A percentile compares a stretch with the other conserved stretches of the same genome.
These are phyloP conservation scores for Trichoplax adhaerens DNA, from an alignment of 37 sponge, comb jelly and placozoan genomes.

Conservation along the genomic window DNA sequence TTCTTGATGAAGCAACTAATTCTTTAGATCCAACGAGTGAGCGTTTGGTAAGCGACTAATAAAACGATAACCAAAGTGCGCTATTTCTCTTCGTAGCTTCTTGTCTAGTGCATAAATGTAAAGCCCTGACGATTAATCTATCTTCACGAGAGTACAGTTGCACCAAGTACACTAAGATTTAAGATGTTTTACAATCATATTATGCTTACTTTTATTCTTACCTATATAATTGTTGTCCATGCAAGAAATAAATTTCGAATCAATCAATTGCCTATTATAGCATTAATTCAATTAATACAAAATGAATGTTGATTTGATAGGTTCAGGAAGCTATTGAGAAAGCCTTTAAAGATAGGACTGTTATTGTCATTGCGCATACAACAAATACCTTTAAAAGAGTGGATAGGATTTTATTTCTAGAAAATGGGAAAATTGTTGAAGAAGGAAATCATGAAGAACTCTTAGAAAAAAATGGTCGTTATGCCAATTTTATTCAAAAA, in stretches of 20 bases:
- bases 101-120: too few relatives aligned
- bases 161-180: not conserved
- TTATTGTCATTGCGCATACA: conserved; percentile 21
- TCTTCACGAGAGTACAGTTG: too few relatives aligned
- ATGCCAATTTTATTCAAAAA: conserved; percentile 19
- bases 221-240: too few relatives aligned
- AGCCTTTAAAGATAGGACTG: conserved; percentile 11
- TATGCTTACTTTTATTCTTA: not conserved
- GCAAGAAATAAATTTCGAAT: too few relatives aligned
- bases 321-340: conserved; percentile 14
- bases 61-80: too few relatives aligned
- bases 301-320: not conserved
- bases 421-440: conserved; percentile 15
- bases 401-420: conserved; percentile 15
- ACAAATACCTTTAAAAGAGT: conserved; percentile 27
- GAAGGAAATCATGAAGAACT: conserved; percentile 18
- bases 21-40: conserved; percentile 30
- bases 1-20: conserved; percentile 34
- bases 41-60: conserved; percentile 10
- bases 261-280: too few relatives aligned
- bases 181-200: not conserved
- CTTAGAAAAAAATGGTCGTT: conserved; percentile 11
- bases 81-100: too few relatives aligned
- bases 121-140: too few relatives aligned
- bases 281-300: too few relatives aligned